Evolutionary conservation across 2,797 vertebrate genomes (phyloP).

Genomic region (Esox masquinongy): DNA sequence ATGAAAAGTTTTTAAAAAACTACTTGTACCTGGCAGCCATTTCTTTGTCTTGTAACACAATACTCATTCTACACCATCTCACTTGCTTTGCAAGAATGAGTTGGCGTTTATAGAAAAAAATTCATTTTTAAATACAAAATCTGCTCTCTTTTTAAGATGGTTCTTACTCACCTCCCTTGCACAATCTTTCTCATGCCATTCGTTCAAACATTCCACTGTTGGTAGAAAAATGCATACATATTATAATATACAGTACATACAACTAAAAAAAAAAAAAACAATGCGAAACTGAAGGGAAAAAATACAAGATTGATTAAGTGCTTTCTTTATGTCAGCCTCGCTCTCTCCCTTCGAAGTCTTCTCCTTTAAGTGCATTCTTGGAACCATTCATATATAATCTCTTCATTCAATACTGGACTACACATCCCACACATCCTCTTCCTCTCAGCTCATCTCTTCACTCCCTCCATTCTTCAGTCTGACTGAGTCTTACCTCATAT

Average conservation of each 20-base stretch:
- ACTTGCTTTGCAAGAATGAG: slow-evolving; percentile 31
- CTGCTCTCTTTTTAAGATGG: slow-evolving; percentile 21
- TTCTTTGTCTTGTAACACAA: slow-evolving; percentile 55
- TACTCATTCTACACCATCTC: slow-evolving; percentile 50
- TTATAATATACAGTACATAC: slow-evolving; percentile 44
- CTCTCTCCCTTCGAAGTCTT: slow-evolving; percentile 33
- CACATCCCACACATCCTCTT: not conserved
- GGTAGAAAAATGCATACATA: slow-evolving; percentile 79
- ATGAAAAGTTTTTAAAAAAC: slow-evolving; percentile 61
- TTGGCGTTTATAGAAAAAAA: slow-evolving; percentile 42
- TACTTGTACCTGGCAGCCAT: slow-evolving; percentile 70
- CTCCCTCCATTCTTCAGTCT: not conserved
- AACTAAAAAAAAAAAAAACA: slow-evolving; percentile 61
- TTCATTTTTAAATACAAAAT: slow-evolving; percentile 34
- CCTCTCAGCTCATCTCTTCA: not conserved
- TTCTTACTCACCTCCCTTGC: slow-evolving; percentile 50
- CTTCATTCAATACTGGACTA: slow-evolving; percentile 34
- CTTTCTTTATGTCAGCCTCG: slow-evolving; percentile 49
- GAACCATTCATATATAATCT: not conserved
- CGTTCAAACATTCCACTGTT: slow-evolving; percentile 56
- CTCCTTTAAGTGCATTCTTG: slow-evolving; percentile 48
- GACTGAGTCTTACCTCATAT: not conserved
- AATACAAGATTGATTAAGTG: slow-evolving; percentile 70
- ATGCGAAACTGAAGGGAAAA: slow-evolving; percentile 66
- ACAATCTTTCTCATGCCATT: slow-evolving; percentile 44